Evolutionary conservation across 1,140 invertebrate species (phyloP).

Genomic region (Drosophila bifasciata): DNA sequence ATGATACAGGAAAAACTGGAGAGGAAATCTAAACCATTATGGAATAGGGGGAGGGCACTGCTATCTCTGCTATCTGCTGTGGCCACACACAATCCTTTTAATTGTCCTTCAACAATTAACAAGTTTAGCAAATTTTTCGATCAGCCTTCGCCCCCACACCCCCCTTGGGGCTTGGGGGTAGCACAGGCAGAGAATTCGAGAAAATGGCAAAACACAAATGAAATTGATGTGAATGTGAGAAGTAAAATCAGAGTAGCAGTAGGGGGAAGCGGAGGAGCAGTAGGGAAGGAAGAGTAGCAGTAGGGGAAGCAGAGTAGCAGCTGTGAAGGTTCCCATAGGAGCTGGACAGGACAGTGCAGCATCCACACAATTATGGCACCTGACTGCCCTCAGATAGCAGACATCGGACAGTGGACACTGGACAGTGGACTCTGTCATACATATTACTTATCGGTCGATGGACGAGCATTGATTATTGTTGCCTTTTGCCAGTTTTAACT

Average conservation of each 20-base stretch:
- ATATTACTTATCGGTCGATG: slow-evolving; percentile 66
- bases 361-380: slow-evolving; percentile 67
- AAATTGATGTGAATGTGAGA: slow-evolving; percentile 14
- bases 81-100: no score
- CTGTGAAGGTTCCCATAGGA: slow-evolving; percentile 39
- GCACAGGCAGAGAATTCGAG: not conserved
- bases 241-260: slow-evolving; percentile 1
- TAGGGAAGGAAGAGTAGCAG: slow-evolving; percentile 12
- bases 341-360: slow-evolving; percentile 14
- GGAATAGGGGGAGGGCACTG: no score
- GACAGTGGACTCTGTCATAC: slow-evolving; percentile 23
- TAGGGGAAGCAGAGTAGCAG: slow-evolving; percentile 15
- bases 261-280: slow-evolving; percentile 18
- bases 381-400: slow-evolving; percentile 64
- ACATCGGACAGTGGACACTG: slow-evolving; percentile 8
- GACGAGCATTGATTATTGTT: slow-evolving; percentile 77
- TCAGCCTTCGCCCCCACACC: no score
- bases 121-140: slow-evolving; percentile 16
- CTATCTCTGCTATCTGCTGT: no score
- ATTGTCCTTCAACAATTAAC: slow-evolving; percentile 9
- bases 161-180: not conserved
- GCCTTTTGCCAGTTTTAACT: slow-evolving; percentile 71
- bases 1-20: no score
- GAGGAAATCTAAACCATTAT: no score
- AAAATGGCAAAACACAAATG: slow-evolving; percentile 1